These are phyloP conservation scores for Ichneumon xanthorius DNA, from an alignment of 2,888 invertebrate genomes.

Conservation along the genomic window DNA sequence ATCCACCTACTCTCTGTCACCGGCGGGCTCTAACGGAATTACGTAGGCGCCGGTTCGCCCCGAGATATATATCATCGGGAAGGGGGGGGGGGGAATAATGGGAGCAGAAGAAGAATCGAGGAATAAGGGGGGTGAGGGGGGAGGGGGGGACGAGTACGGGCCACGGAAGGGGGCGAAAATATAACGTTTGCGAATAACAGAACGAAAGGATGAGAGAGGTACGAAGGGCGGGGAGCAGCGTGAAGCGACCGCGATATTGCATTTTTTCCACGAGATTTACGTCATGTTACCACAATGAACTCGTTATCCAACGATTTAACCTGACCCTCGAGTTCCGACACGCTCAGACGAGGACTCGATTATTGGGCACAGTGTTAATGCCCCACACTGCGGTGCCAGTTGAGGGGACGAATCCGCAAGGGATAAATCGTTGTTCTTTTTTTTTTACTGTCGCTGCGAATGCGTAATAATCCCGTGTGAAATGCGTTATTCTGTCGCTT, in stretches of 20 bases:
- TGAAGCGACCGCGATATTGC: conserved; percentile 69
- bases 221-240: conserved; percentile 24
- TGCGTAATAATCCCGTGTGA: neutral
- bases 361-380: conserved; percentile 40
- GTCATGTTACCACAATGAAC: conserved; percentile 75
- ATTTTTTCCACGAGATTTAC: conserved; percentile 76
- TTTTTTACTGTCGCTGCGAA: neutral
- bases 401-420: neutral
- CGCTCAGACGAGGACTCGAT: conserved; percentile 40
- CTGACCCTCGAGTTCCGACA: conserved; percentile 32
- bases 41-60: conserved; percentile 75
- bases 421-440: neutral
- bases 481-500: neutral
- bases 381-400: neutral
- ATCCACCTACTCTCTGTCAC: conserved; percentile 50
- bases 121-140: neutral
- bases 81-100: neutral
- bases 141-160: conserved; percentile 1
- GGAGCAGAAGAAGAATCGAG: conserved; percentile 21
- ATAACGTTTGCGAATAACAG: conserved; percentile 14
- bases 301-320: conserved; percentile 71
- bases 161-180: conserved; percentile 21
- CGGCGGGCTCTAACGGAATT: conserved; percentile 73
- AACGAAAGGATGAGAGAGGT: conserved; percentile 38
- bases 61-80: conserved; percentile 61